These are phyloP conservation scores for Suncus etruscus DNA, from an alignment of 2,113 vertebrate species.

Conservation along the genomic window DNA sequence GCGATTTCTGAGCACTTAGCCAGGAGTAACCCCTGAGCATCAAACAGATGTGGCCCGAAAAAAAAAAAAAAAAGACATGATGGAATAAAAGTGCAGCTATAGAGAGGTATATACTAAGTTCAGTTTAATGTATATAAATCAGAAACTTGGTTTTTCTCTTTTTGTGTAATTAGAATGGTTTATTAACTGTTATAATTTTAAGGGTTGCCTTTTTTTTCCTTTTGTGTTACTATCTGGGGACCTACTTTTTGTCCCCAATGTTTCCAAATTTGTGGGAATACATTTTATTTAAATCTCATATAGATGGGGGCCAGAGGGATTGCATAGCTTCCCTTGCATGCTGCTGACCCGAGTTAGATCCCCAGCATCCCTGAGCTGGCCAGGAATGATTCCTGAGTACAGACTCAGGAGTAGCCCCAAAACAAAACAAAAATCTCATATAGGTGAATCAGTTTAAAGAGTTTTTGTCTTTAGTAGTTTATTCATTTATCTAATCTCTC, in stretches of 20 bases:
- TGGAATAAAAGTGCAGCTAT: conserved; percentile 74
- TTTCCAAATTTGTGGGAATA: not conserved
- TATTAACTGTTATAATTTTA: not conserved
- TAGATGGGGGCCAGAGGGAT: no score
- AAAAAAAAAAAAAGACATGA: no score
- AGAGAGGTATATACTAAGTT: conserved; percentile 67
- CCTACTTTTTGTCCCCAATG: conserved; percentile 25
- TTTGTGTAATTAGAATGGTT: conserved; percentile 41
- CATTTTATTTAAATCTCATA: conserved; percentile 45
- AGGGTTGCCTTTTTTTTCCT: conserved; percentile 31
- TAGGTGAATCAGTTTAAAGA: conserved; percentile 49
- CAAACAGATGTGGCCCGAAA: no score
- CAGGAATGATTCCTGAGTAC: no score
- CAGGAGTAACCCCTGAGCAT: no score
- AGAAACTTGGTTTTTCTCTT: conserved; percentile 49
- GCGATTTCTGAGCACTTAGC: no score
- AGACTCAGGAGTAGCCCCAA: no score
- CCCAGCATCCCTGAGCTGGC: no score
- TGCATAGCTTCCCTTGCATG: no score
- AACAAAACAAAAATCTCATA: not conserved
- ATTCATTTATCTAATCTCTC: not conserved
- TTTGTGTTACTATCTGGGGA: conserved; percentile 10
- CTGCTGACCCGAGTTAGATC: no score
- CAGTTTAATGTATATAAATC: conserved; percentile 16
- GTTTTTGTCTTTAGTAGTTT: not conserved